Percentiles rank a stretch among this genome's conserved stretches.
Conservation (phyloP, 23 tunicate species). For the Oikopleura dioica region DNA sequence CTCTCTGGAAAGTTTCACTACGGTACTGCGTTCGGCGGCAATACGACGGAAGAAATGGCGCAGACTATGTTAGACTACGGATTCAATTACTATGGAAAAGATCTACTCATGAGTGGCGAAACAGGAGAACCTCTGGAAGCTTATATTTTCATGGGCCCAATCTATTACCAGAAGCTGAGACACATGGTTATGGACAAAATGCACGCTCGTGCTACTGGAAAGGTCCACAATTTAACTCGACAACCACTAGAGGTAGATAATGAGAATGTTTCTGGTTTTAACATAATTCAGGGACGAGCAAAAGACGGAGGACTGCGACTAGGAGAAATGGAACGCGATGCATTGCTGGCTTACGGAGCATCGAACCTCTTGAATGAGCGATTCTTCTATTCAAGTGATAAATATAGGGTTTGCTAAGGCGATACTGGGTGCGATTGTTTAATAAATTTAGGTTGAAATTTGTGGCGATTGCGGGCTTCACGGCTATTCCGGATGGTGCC, state of each 20-base stretch:
- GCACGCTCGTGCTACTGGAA: constrained; percentile 78
- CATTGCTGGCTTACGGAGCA: constrained; percentile 73
- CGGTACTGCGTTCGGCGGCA: constrained; percentile 92
- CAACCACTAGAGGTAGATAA: background rate
- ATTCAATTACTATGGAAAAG: constrained; percentile 64
- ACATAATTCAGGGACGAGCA: constrained; percentile 34
- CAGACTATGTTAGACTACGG: constrained; percentile 51
- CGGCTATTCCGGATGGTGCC: constrained; percentile 77
- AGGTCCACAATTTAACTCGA: constrained; percentile 35
- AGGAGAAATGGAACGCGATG: constrained; percentile 96
- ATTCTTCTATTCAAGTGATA: background rate
- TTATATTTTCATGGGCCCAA: constrained; percentile 85
- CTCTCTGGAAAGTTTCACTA: constrained; percentile 68
- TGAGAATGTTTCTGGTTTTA: background rate
- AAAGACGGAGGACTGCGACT: constrained; percentile 81
- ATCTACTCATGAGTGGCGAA: constrained; percentile 60
- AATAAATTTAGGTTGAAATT: constrained; percentile 38
- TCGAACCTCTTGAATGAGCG: constrained; percentile 17
- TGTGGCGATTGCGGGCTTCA: constrained; percentile 67
- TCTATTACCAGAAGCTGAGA: constrained; percentile 79
- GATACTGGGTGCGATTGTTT: background rate
- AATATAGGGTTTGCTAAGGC: background rate
- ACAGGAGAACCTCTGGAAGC: constrained; percentile 91
- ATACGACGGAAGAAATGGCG: constrained; percentile 54
- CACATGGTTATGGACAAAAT: constrained; percentile 96